Evolutionary conservation across 2,797 vertebrate genomes (phyloP), one percentile per base, ranked within the genome.

Genomic region (Gallirallus australis): DNA sequence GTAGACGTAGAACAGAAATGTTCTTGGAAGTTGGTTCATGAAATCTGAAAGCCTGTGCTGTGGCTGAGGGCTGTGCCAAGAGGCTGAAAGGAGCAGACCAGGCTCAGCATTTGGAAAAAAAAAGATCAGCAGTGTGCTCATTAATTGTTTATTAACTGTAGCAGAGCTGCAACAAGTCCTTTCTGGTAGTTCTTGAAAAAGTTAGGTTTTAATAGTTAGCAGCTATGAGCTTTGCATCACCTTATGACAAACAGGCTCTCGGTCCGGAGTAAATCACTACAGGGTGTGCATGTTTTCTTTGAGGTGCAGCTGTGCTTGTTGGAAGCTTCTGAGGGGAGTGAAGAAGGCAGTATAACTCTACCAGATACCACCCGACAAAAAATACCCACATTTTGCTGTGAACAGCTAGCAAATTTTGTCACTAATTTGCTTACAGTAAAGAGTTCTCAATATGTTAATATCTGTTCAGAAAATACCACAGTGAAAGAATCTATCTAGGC

Each of bases 201-300:
- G 16, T 64, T 60, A 64, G 14, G 23, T 71, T 82, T 42, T 57
- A 10, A 50, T 33, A 17, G 18, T 24, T 50, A 52, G 20, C 13
- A 76, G 23, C 64, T 61, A 37, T 14, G 64, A 69, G 24, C 42
- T 80, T 76, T 65, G 18, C 19, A 69, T 82, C 5, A 1, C 7
- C 16, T 72, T 56, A 12, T 65, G 28, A 23, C 33, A 48, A 35
- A 56, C 9, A 47, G 30, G 17, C 17, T 65, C 12, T 47, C 16
- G 12, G 30, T 54, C 28, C 15, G 9, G 4, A 50, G 28, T 4
- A 11, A 60, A 11, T 9, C 27, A 8, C 3, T 12, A 6, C 33
- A 9, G 4, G 4, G 2, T 4, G 5, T 33, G 5, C 6, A 18
- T 0, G 0, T 24, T 31, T 42, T 47, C 47, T 20, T 9, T 35